Evolutionary conservation across 2,888 invertebrate genomes (phyloP).

Genomic region (Cerceris rybyensis): DNA sequence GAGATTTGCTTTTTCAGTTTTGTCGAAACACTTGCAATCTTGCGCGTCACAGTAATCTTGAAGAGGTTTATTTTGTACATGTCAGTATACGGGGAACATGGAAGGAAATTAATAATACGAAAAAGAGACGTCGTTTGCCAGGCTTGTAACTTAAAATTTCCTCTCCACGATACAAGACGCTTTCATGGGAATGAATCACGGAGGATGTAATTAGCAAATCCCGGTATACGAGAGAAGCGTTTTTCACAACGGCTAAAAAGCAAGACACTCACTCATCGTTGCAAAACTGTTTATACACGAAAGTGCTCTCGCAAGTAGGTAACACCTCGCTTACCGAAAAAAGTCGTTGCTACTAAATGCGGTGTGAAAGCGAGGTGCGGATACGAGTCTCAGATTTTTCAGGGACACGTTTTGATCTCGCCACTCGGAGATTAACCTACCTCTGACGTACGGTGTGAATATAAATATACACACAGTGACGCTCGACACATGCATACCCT

Average conservation of each 20-base stretch:
- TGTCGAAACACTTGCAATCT: too few relatives aligned
- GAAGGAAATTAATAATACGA: too few relatives aligned
- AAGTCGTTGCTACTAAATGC: conserved; percentile 26
- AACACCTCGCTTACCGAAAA: conserved; percentile 29
- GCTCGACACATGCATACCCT: conserved; percentile 32
- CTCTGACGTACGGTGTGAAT: conserved; percentile 25
- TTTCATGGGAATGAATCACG: conserved; percentile 17
- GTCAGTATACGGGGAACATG: too few relatives aligned
- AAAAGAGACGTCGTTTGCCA: conserved; percentile 10
- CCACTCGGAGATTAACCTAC: conserved; percentile 33
- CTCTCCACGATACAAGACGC: conserved; percentile 20
- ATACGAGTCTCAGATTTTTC: conserved; percentile 30
- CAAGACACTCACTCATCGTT: conserved; percentile 28
- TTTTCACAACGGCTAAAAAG: conserved; percentile 11
- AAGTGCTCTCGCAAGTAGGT: conserved; percentile 40
- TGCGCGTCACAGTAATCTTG: too few relatives aligned
- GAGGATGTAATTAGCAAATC: conserved; percentile 36
- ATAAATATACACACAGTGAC: conserved; percentile 33
- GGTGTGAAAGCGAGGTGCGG: conserved; percentile 22
- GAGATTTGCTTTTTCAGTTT: too few relatives aligned
- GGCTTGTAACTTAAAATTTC: conserved; percentile 52
- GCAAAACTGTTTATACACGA: conserved; percentile 34
- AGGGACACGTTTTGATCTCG: conserved; percentile 41
- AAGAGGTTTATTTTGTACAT: too few relatives aligned
- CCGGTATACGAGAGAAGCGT: conserved; percentile 18